These are phyloP conservation scores for Ploceus nigricollis DNA, from an alignment of 2,113 vertebrate species.

Conservation along the genomic window DNA sequence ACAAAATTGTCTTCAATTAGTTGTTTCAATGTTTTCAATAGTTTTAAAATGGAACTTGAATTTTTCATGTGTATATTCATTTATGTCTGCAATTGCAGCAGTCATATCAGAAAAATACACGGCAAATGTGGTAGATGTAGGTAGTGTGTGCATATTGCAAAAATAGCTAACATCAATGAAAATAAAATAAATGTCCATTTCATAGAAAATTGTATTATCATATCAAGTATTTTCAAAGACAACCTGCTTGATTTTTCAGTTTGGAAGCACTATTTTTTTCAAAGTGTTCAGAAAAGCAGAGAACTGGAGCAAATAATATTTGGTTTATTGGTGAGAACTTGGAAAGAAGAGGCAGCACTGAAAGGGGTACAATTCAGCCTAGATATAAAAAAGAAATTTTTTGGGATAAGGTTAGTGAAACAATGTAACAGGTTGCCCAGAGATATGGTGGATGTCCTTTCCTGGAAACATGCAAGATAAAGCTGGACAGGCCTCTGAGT, in stretches of 20 bases:
- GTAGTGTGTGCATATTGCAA: background rate
- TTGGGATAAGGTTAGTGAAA: rapidly evolving
- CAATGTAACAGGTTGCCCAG: background rate
- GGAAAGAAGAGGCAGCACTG: background rate
- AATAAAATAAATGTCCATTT: background rate
- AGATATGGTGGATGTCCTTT: background rate
- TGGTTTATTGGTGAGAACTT: background rate
- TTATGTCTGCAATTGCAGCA: background rate
- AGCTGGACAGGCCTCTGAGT: background rate
- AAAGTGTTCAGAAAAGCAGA: background rate
- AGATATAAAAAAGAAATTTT: background rate
- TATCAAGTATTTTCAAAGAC: background rate
- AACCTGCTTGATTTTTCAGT: background rate
- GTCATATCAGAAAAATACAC: background rate
- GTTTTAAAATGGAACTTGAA: background rate
- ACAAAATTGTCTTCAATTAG: background rate
- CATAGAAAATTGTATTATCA: background rate
- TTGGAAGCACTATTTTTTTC: background rate
- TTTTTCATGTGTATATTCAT: background rate
- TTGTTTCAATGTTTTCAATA: background rate
- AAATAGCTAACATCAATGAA: background rate
- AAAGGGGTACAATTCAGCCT: background rate
- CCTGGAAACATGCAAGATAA: background rate
- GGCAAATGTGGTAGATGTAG: background rate
- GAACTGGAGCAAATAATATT: background rate